A percentile compares a stretch with the other conserved stretches of the same genome.
phyloP scores from a whole-genome alignment of 2,113 vertebrate species.

The Oceanites oceanicus region DNA sequence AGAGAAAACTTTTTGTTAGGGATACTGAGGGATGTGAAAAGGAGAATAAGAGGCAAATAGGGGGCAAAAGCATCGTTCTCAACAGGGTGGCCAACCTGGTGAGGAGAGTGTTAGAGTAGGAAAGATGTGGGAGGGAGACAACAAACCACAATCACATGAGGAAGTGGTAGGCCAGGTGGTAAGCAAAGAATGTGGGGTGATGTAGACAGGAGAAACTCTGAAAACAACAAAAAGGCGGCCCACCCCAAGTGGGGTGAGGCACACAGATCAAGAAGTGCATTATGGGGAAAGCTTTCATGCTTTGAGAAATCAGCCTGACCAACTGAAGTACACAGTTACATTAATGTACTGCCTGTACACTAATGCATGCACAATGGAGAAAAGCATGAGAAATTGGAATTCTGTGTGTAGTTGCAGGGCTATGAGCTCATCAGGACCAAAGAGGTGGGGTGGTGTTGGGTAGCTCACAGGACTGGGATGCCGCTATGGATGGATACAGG shows the following conservation, averaged over 20 bases:
- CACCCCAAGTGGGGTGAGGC: neutral
- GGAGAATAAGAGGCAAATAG: neutral
- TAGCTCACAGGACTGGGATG: neutral
- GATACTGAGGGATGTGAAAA: neutral
- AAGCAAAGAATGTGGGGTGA: neutral
- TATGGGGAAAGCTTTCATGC: neutral
- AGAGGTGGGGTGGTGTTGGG: neutral
- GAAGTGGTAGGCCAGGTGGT: neutral
- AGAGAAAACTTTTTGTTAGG: neutral
- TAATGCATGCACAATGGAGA: neutral
- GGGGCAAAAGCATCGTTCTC: neutral
- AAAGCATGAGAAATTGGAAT: neutral
- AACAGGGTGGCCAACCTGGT: neutral
- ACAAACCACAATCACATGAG: neutral
- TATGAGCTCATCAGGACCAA: rapidly evolving
- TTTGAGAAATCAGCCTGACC: neutral
- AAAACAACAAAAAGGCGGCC: neutral
- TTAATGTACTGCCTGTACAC: neutral
- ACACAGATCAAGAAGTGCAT: neutral
- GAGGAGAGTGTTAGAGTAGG: neutral
- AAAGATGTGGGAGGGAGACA: neutral
- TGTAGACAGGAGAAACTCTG: neutral
- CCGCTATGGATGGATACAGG: neutral
- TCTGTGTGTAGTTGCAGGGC: neutral
- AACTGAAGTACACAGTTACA: neutral